Evolutionary conservation across 2,113 vertebrate genomes (phyloP).

Genomic region (Lamprologus ornatipinnis): DNA sequence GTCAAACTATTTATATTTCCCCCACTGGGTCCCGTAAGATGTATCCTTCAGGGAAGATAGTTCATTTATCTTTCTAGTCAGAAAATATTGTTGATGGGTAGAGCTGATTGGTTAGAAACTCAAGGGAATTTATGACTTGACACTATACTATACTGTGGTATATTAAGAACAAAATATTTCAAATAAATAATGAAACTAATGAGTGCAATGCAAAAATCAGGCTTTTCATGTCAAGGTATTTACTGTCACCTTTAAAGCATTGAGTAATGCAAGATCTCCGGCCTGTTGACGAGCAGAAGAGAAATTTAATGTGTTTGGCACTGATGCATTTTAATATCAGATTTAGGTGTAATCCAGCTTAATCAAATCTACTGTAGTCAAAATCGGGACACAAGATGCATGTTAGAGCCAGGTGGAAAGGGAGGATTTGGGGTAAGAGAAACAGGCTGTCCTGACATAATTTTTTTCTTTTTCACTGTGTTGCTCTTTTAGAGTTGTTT

Average conservation of each 20-base stretch:
- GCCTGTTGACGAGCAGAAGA: not conserved
- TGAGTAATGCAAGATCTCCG: not conserved
- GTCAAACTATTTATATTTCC: conserved; percentile 1
- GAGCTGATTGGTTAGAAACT: not conserved
- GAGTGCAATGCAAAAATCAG: not conserved
- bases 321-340: conserved; percentile 41
- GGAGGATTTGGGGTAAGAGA: not conserved
- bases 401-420: conserved; percentile 16
- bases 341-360: conserved; percentile 47
- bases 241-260: not conserved
- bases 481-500: not conserved
- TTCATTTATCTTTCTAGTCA: not conserved
- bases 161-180: not conserved
- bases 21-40: not conserved
- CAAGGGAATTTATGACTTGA: not conserved
- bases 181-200: not conserved
- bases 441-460: not conserved
- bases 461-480: not conserved
- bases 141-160: not conserved
- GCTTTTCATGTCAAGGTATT: not conserved
- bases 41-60: not conserved
- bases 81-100: not conserved
- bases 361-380: conserved; percentile 17
- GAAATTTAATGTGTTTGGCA: conserved; percentile 9
- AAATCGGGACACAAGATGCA: conserved; percentile 11